Percentiles rank a stretch among this genome's conserved stretches.
Conservation (phyloP, 2,113 vertebrate species). For the Opisthocomus hoazin region DNA sequence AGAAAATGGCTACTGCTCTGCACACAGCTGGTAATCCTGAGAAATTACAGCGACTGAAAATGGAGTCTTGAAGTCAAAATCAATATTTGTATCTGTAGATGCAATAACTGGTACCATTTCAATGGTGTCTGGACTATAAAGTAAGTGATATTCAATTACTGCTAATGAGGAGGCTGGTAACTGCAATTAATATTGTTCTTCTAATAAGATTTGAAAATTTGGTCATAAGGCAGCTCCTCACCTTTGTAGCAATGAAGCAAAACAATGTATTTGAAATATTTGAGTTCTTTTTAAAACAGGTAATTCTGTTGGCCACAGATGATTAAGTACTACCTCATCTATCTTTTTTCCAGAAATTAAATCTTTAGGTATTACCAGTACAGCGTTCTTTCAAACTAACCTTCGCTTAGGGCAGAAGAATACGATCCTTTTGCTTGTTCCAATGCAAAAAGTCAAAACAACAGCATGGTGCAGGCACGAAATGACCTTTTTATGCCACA, state of each 20-base stretch:
- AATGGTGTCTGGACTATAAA: background rate
- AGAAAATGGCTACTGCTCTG: background rate
- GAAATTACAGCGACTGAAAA: background rate
- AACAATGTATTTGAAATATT: background rate
- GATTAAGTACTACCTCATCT: background rate
- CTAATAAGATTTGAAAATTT: background rate
- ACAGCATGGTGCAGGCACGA: background rate
- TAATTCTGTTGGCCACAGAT: background rate
- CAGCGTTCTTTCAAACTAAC: background rate
- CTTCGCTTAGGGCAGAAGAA: background rate
- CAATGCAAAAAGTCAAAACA: background rate
- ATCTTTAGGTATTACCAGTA: background rate
- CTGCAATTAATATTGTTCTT: background rate
- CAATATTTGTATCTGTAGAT: background rate
- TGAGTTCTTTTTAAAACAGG: background rate
- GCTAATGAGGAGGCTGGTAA: background rate
- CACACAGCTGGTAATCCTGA: too few species aligned
- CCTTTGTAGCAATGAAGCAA: background rate
- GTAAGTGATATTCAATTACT: background rate
- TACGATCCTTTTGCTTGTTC: background rate
- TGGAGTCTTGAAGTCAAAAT: background rate
- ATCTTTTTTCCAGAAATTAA: background rate
- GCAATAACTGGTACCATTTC: background rate
- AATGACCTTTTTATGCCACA: background rate
- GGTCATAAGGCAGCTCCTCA: background rate